A percentile compares a stretch with the other conserved stretches of the same genome.
Evolutionary conservation across 2,797 vertebrate genomes (phyloP).

Genomic region (Zalophus californianus): DNA sequence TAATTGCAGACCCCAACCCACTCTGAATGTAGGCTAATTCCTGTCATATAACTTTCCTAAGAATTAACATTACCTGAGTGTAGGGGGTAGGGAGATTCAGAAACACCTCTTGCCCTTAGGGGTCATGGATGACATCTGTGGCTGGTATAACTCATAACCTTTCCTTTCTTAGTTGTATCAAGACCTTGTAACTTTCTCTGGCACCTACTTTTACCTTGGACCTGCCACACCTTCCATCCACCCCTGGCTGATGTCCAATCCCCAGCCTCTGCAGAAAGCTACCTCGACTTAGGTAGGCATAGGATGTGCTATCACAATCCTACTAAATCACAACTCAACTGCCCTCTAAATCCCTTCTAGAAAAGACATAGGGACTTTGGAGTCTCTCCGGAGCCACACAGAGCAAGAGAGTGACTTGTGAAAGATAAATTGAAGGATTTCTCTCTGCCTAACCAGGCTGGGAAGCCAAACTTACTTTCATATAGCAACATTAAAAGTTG

Average conservation of each 20-base stretch:
- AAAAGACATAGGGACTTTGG: neutral
- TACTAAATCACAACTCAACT: neutral
- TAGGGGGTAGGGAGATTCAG: neutral
- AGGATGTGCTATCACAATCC: neutral
- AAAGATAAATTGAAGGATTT: neutral
- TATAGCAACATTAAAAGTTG: neutral
- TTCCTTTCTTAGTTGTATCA: neutral
- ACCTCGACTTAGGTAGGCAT: neutral
- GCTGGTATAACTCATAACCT: neutral
- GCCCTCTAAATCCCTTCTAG: neutral
- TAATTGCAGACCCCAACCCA: neutral
- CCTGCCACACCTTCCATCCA: neutral
- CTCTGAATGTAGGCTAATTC: neutral
- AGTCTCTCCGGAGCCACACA: neutral
- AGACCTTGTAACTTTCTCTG: neutral
- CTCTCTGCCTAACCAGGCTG: neutral
- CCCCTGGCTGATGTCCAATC: fast-evolving
- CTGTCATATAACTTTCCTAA: neutral
- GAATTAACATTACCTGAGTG: neutral
- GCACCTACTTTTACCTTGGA: neutral
- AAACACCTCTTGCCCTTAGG: neutral
- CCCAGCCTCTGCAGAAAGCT: neutral
- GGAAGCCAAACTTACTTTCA: neutral
- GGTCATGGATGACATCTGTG: neutral
- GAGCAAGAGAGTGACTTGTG: neutral